These are phyloP conservation scores for Agrenia bidenticulata DNA, from an alignment of 2,888 invertebrate genomes.

Conservation along the genomic window DNA sequence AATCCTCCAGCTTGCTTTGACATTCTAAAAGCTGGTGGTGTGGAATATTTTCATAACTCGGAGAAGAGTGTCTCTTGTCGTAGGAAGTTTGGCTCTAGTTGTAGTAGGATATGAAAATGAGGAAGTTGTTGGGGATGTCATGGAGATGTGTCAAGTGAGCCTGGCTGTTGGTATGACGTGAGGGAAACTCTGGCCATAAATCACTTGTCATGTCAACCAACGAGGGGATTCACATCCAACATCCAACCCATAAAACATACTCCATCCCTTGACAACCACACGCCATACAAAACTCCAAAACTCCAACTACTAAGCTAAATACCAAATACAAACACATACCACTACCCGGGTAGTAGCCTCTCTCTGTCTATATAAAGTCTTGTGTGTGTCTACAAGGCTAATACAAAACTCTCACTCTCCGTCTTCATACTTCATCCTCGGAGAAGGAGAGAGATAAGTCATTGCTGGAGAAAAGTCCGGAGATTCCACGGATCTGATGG, in stretches of 20 bases:
- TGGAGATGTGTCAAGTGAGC: conserved; percentile 9
- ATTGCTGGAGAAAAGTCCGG: too few relatives aligned
- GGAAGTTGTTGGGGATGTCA: neutral
- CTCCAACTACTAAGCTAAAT: neutral
- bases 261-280: conserved; percentile 7
- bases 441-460: too few relatives aligned
- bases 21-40: too few relatives aligned
- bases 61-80: too few relatives aligned
- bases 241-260: conserved; percentile 14
- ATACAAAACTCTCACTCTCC: too few relatives aligned
- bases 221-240: conserved; percentile 51
- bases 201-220: conserved; percentile 52
- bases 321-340: neutral
- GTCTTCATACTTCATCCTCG: too few relatives aligned
- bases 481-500: too few relatives aligned
- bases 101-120: neutral
- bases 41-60: too few relatives aligned
- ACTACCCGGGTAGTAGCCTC: too few relatives aligned
- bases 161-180: conserved; percentile 46
- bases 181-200: conserved; percentile 52
- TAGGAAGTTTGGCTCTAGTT: neutral
- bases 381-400: too few relatives aligned
- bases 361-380: neutral
- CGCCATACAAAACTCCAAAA: neutral
- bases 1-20: too few relatives aligned